Evolutionary conservation across 2,888 invertebrate species (phyloP), one percentile per base, ranked within the genome.

Genomic region (Ormyrus nitidulus): DNA sequence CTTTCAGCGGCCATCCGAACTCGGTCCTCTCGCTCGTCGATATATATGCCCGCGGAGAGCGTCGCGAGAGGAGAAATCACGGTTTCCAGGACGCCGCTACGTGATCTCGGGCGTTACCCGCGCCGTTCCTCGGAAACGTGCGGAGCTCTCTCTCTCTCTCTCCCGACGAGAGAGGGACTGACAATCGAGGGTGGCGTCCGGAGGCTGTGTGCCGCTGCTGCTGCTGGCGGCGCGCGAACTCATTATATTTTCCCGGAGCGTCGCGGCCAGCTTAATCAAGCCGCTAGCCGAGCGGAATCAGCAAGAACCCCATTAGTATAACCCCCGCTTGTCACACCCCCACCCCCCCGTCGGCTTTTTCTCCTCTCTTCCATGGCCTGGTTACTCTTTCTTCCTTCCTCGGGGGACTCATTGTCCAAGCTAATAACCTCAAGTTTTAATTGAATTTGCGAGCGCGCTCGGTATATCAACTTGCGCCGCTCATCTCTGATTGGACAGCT

Each of bases 391-490:
- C 2, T 19, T 2, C 19, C 66, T 58, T 58, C 54, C 56, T 46
- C 85, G 78, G 79, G 86, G 87, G 89, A 88, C 88, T 89, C 89
- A 89, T 89, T 89, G 88, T 89, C 87, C 87, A 87, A 88, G 86
- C 86, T 89, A 89, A 90, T 90, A 89, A 89, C 86, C 88, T 86
- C 87, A 90, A 90, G 87, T 90, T 90, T 90, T 89, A 90, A 89
- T 89, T 90, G 88, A 89, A 90, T 89, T 88, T 88, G 86, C 86
- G 86, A 87, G 86, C 84, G 83, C 81, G 19, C 85, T 85, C 85
- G 19, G 19, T 19, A 86, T 87, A 87, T 88, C 86, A 88, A 88
- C 86, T 87, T 84, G 84, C 80, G 82, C 79, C 81, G 82, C 80
- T 84, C 82, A 81, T 84, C 76, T 84, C 86, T 87, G 87, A 87